These are phyloP conservation scores for Gambusia yucatana DNA, from an alignment of 2,797 vertebrate species.

Conservation along the genomic window DNA sequence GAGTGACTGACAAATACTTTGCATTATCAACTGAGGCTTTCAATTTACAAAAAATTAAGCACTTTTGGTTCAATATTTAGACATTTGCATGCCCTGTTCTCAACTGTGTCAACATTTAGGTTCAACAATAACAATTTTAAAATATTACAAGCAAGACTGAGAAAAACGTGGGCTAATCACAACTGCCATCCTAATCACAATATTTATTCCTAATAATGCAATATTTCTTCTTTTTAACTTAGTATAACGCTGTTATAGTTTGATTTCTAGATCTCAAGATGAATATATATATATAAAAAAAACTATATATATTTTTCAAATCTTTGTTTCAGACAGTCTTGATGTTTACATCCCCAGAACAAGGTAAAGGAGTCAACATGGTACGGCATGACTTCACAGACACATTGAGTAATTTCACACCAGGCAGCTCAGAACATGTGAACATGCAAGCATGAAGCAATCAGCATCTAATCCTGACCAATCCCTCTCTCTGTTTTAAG, in stretches of 20 bases:
- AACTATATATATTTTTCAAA: background rate
- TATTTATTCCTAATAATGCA: background rate
- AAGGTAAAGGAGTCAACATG: background rate
- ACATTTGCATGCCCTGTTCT: too few relatives aligned
- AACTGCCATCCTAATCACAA: background rate
- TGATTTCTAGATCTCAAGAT: background rate
- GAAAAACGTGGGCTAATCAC: too few relatives aligned
- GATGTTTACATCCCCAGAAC: background rate
- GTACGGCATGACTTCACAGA: background rate
- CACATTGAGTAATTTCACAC: background rate
- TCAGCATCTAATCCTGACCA: background rate
- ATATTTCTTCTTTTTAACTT: background rate
- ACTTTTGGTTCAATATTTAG: too few relatives aligned
- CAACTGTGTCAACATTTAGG: too few relatives aligned
- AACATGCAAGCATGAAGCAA: conserved; percentile 6
- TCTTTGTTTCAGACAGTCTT: background rate
- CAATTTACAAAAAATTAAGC: background rate
- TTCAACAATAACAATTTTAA: too few relatives aligned
- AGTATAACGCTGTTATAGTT: background rate
- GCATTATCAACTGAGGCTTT: background rate
- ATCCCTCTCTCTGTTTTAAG: background rate
- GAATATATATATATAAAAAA: background rate
- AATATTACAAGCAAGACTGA: too few relatives aligned
- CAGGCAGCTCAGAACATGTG: background rate
- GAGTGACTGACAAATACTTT: background rate